Conservation (phyloP, 2,888 invertebrate genomes). For the Sinhomidia bicolor region DNA sequence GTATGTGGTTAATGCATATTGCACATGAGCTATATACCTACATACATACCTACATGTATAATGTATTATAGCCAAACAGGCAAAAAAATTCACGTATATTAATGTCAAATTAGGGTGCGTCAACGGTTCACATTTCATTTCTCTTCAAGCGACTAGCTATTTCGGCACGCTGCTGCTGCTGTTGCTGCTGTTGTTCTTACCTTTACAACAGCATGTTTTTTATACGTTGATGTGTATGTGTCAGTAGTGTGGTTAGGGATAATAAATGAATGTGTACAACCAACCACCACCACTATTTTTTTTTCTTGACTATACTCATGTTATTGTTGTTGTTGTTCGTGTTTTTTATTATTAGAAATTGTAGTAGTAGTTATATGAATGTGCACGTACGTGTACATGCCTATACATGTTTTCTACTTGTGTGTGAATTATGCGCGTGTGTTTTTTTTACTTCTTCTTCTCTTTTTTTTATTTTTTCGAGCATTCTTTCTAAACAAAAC, state of each 20-base stretch:
- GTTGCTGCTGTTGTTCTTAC: not conserved
- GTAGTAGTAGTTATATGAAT: no score
- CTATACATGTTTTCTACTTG: no score
- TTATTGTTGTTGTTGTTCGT: not conserved
- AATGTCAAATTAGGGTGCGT: conserved; percentile 39
- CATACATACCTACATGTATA: not conserved
- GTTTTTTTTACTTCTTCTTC: no score
- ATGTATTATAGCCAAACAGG: no score
- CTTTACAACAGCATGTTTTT: not conserved
- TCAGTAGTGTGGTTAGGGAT: not conserved
- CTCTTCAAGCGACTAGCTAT: not conserved
- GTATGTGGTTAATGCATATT: not conserved
- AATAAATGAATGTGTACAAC: conserved; percentile 27
- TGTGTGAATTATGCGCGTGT: no score
- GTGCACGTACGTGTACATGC: no score
- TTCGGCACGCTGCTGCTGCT: no score
- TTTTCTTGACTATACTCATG: no score
- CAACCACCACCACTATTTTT: not conserved
- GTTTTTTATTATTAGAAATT: no score
- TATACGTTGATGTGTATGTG: not conserved
- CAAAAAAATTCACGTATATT: conserved; percentile 22
- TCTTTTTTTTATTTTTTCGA: not conserved
- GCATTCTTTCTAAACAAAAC: no score
- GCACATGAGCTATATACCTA: not conserved
- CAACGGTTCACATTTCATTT: conserved; percentile 33